A percentile compares a stretch with the other conserved stretches of the same genome.
Evolutionary conservation across 1,140 invertebrate species (phyloP).

Genomic region (Drosophila auraria): DNA sequence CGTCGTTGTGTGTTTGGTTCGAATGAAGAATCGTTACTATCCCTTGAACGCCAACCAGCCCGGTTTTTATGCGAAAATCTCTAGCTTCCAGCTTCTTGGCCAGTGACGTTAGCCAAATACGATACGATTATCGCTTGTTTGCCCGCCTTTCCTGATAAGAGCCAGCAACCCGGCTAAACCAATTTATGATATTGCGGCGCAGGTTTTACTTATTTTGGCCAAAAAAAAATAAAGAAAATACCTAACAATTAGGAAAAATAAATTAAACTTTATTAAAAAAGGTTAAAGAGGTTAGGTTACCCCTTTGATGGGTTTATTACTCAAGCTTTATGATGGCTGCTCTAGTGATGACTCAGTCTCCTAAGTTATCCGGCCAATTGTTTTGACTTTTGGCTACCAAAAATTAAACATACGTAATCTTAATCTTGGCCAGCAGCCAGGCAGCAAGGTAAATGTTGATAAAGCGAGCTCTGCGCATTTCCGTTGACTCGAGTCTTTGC

Average conservation of each 20-base stretch:
- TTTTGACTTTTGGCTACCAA: slow-evolving; percentile 22
- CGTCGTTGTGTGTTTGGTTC: slow-evolving; percentile 73
- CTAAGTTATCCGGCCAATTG: slow-evolving; percentile 8
- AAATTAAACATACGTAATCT: slow-evolving; percentile 43
- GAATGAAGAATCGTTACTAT: slow-evolving; percentile 77
- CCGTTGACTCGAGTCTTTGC: slow-evolving; percentile 70
- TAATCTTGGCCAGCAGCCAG: slow-evolving; percentile 40
- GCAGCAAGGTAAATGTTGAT: slow-evolving; percentile 51
- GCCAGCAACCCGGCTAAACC: slow-evolving; percentile 32
- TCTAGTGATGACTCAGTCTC: slow-evolving; percentile 19
- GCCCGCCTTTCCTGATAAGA: slow-evolving; percentile 50
- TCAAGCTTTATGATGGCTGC: neutral
- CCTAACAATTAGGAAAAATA: too few species aligned
- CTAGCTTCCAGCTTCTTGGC: slow-evolving; percentile 33
- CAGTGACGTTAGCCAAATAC: slow-evolving; percentile 65
- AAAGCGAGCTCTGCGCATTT: slow-evolving; percentile 72
- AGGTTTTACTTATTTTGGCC: neutral
- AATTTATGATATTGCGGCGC: slow-evolving; percentile 78
- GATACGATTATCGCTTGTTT: slow-evolving; percentile 69
- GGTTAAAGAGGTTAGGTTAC: neutral
- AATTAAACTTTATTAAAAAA: too few species aligned
- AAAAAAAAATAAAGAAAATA: neutral
- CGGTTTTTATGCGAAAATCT: slow-evolving; percentile 59
- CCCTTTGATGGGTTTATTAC: neutral
- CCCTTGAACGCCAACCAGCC: slow-evolving; percentile 8